phyloP scores from a whole-genome alignment of 2,888 invertebrate species.

The Limenitis camilla region DNA sequence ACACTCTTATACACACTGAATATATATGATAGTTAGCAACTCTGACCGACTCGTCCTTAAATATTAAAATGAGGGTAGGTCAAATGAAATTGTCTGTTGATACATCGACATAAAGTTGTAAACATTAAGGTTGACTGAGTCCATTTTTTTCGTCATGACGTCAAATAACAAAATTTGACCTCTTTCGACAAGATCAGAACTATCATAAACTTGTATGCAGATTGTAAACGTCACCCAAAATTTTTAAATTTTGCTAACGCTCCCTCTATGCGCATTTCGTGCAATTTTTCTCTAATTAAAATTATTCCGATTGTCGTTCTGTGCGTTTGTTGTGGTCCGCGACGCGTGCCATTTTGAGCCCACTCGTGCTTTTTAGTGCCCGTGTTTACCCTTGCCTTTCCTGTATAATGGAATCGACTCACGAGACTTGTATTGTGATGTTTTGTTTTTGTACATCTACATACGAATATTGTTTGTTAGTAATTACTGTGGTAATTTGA shows the following conservation, averaged over 20 bases:
- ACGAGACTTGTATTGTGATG: constrained; percentile 13
- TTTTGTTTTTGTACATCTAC: constrained; percentile 5
- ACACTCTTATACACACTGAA: too few species aligned
- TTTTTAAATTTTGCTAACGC: constrained; percentile 30
- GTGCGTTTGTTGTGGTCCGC: constrained; percentile 66
- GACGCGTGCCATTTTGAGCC: constrained; percentile 66
- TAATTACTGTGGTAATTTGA: too few species aligned
- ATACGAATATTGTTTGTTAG: background rate
- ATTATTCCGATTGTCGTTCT: constrained; percentile 70
- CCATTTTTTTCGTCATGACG: too few species aligned
- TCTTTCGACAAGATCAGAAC: background rate
- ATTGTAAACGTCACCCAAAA: background rate
- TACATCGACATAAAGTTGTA: too few species aligned
- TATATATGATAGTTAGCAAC: too few species aligned
- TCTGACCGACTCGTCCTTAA: too few species aligned
- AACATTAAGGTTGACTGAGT: too few species aligned
- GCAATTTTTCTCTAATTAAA: constrained; percentile 74
- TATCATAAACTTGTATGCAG: background rate
- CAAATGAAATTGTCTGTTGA: too few species aligned
- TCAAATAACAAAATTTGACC: too few species aligned
- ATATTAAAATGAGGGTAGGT: too few species aligned
- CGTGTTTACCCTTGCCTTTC: constrained; percentile 61
- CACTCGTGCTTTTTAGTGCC: constrained; percentile 70
- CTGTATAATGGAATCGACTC: constrained; percentile 52
- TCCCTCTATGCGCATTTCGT: constrained; percentile 54